phyloP scores from a whole-genome alignment of 2,888 invertebrate genomes.

The Ornithoptera alexandrae region DNA sequence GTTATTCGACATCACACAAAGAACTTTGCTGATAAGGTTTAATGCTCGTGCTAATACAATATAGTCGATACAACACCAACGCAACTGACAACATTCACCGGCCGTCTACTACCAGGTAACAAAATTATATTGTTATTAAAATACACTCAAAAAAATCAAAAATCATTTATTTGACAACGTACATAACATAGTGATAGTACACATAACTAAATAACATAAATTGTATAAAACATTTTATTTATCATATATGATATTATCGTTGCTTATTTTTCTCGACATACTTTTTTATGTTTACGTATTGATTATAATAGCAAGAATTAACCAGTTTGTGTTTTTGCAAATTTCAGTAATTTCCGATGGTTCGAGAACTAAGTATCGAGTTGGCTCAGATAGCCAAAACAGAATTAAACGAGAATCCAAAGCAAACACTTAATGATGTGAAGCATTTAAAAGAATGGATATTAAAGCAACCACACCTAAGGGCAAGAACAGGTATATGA shows the following conservation, averaged over 20 bases:
- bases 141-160: too few species aligned
- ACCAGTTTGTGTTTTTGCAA: background rate
- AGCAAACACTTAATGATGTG: constrained; percentile 60
- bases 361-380: constrained; percentile 64
- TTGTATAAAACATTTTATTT: too few species aligned
- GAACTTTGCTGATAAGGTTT: constrained; percentile 20
- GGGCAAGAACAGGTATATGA: constrained; percentile 75
- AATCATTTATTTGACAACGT: too few species aligned
- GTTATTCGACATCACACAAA: constrained; percentile 12
- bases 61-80: constrained; percentile 17
- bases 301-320: background rate
- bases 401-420: constrained; percentile 75
- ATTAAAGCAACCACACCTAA: constrained; percentile 74
- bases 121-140: constrained; percentile 5
- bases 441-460: constrained; percentile 75
- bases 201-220: too few species aligned
- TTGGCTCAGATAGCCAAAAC: constrained; percentile 69
- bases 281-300: background rate
- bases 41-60: constrained; percentile 21
- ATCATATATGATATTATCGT: too few species aligned
- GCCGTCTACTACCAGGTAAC: constrained; percentile 1
- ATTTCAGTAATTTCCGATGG: constrained; percentile 42
- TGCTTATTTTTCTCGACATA: background rate
- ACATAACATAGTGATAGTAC: too few species aligned
- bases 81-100: constrained; percentile 5